Conservation (phyloP, 1,140 invertebrate species). For the Anoplophora glabripennis region DNA sequence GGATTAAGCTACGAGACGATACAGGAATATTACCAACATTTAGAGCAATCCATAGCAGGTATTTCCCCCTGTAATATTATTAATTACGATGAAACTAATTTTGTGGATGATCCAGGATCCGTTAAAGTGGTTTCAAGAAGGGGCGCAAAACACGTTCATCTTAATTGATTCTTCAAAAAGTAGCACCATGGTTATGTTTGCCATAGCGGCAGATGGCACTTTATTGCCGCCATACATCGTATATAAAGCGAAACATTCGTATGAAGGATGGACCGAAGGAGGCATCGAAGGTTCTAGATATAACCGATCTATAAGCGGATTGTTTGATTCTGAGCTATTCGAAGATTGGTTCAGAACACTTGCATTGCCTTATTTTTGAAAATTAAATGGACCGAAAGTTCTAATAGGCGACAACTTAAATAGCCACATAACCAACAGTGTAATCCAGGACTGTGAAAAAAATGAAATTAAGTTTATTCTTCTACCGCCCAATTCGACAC, state of each 20-base stretch:
- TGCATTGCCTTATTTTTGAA: not conserved
- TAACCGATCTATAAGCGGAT: not conserved
- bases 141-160: not conserved
- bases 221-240: not conserved
- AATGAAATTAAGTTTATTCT: too few species aligned
- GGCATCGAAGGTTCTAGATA: too few species aligned
- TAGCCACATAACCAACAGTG: too few species aligned
- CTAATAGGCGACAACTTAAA: too few species aligned
- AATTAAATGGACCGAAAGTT: too few species aligned
- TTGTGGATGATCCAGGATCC: not conserved
- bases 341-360: not conserved
- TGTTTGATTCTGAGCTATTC: not conserved
- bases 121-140: not conserved
- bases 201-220: not conserved
- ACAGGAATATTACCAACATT: not conserved
- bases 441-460: too few species aligned
- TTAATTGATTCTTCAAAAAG: not conserved
- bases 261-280: not conserved
- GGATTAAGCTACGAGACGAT: not conserved
- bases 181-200: not conserved
- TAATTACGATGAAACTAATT: not conserved
- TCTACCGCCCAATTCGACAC: too few species aligned
- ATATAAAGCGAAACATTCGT: not conserved
- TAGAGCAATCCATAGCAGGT: not conserved
- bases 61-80: not conserved